A percentile compares a stretch with the other conserved stretches of the same genome.
These are phyloP conservation scores for Ichneumoninae sp. DNA, from an alignment of 2,888 invertebrate genomes.

Conservation along the genomic window DNA sequence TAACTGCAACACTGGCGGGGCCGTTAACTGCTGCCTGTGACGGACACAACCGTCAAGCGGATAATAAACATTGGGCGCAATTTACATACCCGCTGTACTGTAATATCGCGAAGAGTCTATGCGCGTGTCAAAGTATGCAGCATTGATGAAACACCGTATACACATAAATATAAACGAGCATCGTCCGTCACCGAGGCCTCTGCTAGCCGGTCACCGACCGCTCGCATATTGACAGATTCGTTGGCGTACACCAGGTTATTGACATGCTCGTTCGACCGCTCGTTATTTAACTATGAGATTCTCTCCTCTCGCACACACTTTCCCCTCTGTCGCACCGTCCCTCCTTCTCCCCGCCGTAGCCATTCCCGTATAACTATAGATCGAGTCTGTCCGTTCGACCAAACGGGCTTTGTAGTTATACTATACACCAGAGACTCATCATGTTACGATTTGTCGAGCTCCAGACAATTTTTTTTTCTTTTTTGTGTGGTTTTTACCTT, in stretches of 20 bases:
- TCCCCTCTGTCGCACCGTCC: conserved; percentile 4
- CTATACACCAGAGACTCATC: conserved; percentile 33
- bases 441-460: conserved; percentile 46
- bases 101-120: neutral
- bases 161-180: conserved; percentile 46
- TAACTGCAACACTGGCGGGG: neutral
- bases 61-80: conserved; percentile 56
- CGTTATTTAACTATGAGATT: conserved; percentile 57
- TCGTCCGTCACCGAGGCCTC: conserved; percentile 49
- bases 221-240: conserved; percentile 62
- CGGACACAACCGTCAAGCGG: conserved; percentile 16
- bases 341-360: conserved; percentile 18
- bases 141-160: neutral
- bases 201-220: conserved; percentile 44
- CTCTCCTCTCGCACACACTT: conserved; percentile 26
- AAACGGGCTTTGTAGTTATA: conserved; percentile 37
- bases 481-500: neutral
- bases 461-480: neutral
- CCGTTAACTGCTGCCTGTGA: conserved; percentile 29
- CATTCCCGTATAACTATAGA: conserved; percentile 30
- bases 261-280: conserved; percentile 61
- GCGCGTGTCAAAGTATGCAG: neutral
- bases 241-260: conserved; percentile 59
- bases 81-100: conserved; percentile 42
- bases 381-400: conserved; percentile 1